Base-by-base conservation (phyloP, 1,140 invertebrate species). In the Heliconius hewitsoni region DNA sequence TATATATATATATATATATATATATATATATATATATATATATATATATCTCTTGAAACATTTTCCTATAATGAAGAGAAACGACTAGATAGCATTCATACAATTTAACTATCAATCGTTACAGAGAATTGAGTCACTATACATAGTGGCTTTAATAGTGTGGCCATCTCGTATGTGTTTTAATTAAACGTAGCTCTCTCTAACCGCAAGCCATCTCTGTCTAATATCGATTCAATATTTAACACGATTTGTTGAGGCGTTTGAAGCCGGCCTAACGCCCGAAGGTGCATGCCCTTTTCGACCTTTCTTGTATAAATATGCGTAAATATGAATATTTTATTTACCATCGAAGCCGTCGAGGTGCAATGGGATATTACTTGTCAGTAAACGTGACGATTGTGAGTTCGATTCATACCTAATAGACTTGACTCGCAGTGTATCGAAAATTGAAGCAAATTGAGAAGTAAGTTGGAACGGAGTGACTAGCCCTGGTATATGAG, bases 171-270 rank as follows among this genome's bases (percentile, higher is more conserved):
- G 8, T 71, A 72, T 78, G 77, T 66, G 77, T 78, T 81, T 81
- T 81, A 81, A 81, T 81, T 78, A 81, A 81, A 76, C 52, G 60
- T 66, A 73, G 34, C 77, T 46, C 77, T 19, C 23, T 81, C 76
- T 73, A 76, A 76, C 76, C 27, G 16, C 60, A 78, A 8, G 37
- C 77, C 27, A 30, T 81, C 80, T 70, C 76, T 75, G 39, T 81
- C 80, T 77, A 73, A 81, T 81, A 81, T 81, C 80, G 80, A 81
- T 81, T 81, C 80, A 81, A 81, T 81, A 77, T 81, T 78, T 81
- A 81, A 78, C 80, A 74, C 80, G 80, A 81, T 81, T 81, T 81
- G 80, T 81, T 81, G 73, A 70, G 71, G 76, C 80, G 80, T 81
- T 74, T 81, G 80, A 37, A 81, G 73, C 74, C 74, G 74, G 77